A percentile compares a stretch with the other conserved stretches of the same genome.
Conservation (phyloP, 2,797 vertebrate species). For the Thunnus albacares region DNA sequence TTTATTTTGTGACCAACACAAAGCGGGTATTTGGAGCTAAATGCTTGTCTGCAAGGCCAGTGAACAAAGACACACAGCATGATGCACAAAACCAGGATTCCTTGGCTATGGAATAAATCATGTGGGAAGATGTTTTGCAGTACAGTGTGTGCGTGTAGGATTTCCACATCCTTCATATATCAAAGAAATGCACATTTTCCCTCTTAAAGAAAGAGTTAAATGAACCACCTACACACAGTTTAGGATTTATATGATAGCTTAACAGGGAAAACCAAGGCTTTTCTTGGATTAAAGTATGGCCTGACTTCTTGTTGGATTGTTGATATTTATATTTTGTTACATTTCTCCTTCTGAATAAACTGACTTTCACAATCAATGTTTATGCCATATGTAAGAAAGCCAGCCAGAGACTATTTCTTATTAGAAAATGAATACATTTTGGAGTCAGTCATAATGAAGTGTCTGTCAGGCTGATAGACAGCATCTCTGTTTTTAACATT, state of each 20-base stretch:
- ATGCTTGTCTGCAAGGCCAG: neutral
- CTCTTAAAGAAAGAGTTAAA: neutral
- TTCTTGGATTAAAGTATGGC: neutral
- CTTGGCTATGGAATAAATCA: neutral
- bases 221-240: constrained; percentile 5
- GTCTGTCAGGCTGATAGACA: neutral
- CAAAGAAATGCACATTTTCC: neutral
- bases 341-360: neutral
- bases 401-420: too few relatives aligned
- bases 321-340: neutral
- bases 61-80: neutral
- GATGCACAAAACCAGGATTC: neutral
- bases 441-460: neutral
- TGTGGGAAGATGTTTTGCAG: neutral
- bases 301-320: neutral
- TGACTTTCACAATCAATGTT: too few relatives aligned
- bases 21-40: neutral
- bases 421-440: neutral
- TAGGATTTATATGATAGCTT: neutral
- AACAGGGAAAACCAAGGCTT: neutral
- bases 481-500: neutral
- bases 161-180: neutral
- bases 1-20: neutral
- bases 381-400: neutral
- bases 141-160: constrained; percentile 12